Percentiles rank a stretch among this genome's conserved stretches.
Conservation (phyloP, 2,797 vertebrate genomes). For the Pseudomugil tenellus region DNA sequence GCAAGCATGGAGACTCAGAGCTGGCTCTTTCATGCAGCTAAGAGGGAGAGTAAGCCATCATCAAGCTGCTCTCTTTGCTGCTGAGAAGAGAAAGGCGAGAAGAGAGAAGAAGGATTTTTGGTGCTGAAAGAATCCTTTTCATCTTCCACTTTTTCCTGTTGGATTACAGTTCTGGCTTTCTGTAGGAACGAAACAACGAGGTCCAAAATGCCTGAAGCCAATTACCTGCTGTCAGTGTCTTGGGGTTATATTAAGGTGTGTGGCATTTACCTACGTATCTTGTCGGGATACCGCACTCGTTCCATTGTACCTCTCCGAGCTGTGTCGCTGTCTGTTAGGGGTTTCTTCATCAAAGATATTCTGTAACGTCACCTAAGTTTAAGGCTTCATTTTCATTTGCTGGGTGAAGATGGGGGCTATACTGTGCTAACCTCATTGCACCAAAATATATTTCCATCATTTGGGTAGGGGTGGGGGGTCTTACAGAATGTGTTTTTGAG, state of each 20-base stretch:
- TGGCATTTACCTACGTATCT: conserved; percentile 71
- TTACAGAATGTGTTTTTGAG: conserved; percentile 61
- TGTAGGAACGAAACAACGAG: conserved; percentile 78
- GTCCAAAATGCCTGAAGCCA: conserved; percentile 99
- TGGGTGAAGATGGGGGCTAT: not conserved
- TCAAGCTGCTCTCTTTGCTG: conserved; percentile 58
- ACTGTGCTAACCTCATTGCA: conserved; percentile 6
- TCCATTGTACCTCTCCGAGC: conserved; percentile 8
- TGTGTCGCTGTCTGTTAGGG: conserved; percentile 1
- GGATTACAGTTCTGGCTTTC: conserved; percentile 83
- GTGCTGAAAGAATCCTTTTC: conserved; percentile 69
- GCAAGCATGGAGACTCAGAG: conserved; percentile 76
- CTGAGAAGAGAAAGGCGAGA: conserved; percentile 56
- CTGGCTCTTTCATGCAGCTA: conserved; percentile 60
- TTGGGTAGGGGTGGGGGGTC: conserved; percentile 21
- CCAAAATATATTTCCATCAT: conserved; percentile 28
- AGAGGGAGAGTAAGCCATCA: conserved; percentile 60
- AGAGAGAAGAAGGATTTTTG: conserved; percentile 59
- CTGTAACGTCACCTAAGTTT: not conserved
- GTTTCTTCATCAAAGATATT: not conserved
- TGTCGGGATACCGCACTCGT: conserved; percentile 48
- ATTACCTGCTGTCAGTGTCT: conserved; percentile 97
- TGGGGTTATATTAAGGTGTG: conserved; percentile 99
- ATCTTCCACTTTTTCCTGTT: conserved; percentile 65
- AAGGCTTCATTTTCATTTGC: not conserved